Base-by-base conservation (phyloP, 2,888 invertebrate species). In the Tetragonula carbonaria region DNA sequence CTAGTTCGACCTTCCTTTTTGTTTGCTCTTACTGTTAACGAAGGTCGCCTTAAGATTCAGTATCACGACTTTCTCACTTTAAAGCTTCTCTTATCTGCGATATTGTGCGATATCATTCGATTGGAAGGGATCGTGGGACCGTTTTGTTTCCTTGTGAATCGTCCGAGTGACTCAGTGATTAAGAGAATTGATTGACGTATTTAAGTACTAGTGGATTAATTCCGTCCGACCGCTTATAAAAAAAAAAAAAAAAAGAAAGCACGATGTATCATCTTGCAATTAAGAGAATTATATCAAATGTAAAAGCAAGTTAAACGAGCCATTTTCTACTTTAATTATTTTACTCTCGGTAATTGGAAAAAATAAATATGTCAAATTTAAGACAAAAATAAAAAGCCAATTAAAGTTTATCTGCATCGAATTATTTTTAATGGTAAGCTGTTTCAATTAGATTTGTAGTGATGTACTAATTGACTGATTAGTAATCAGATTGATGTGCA, bases 391-490 rank as follows among this genome's bases (percentile, higher is more conserved):
- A 18, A 57, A 18, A 57, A 23, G 3, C 1, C 14, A 23, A 2
- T 23, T 33, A 11, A 23, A 18, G 67, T 33, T 0, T 5, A 23
- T 57, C 62, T 28, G 18, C 59, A n/a, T n/a, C 23, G 50, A 65
- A 38, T 67, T 4, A 38, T 38, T n/a, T 28, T 55, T 28, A 33
- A 67, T 72, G 51, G 14, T 57, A 71, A 51, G 11, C 63, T 68
- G 57, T 75, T 68, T 75, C 59, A 38, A 67, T 66, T 38, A 28
- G 62, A 66, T 78, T 74, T 51, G 75, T 50, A 78, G 68, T 38
- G 8, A 85, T 63, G 72, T 28, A 38, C 75, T 87, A 84, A 87
- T 59, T 80, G 67, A 67, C 62, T 50, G 50, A 67, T 80, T 80
- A 84, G 78, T 74, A 74, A 66, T 71, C 50, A 50, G 50, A 75